These are phyloP conservation scores for Paralvinella palmiformis DNA, from an alignment of 1,140 invertebrate species.

Conservation along the genomic window DNA sequence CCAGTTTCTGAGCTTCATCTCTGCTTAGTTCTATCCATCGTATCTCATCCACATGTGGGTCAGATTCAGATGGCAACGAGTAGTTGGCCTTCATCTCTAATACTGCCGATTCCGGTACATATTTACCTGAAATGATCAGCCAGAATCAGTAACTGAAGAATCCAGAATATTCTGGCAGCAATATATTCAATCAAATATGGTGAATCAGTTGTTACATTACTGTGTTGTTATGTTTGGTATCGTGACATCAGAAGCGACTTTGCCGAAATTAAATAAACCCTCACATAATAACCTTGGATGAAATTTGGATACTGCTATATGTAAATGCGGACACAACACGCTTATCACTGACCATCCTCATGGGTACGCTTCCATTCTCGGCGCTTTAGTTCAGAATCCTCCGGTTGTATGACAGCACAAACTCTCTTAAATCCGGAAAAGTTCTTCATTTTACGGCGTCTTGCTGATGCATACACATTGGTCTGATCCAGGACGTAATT, in stretches of 20 bases:
- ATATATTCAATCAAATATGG: no score
- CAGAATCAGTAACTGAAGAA: no score
- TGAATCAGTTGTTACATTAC: no score
- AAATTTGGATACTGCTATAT: no score
- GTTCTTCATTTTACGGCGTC: conserved; percentile 20
- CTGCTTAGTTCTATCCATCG: conserved; percentile 17
- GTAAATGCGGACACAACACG: no score
- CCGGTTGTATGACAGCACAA: conserved; percentile 19
- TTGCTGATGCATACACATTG: conserved; percentile 19
- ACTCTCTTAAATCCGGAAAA: conserved; percentile 16
- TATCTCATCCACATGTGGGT: conserved; percentile 18
- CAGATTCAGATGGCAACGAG: conserved; percentile 18
- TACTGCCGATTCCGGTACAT: conserved; percentile 18
- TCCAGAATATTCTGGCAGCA: no score
- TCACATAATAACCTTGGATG: no score
- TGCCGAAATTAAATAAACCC: no score
- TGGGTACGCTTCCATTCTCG: conserved; percentile 19
- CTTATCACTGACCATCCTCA: conserved; percentile 17
- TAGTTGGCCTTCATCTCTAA: conserved; percentile 23
- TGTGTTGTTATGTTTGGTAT: no score
- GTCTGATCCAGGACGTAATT: conserved; percentile 86
- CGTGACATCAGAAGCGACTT: no score
- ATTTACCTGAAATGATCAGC: no score
- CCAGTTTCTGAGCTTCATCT: conserved; percentile 10
- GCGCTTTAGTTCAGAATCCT: conserved; percentile 17